Evolutionary conservation across 2,888 invertebrate species (phyloP), one percentile per base, ranked within the genome.

Genomic region (Tinea trinotella): DNA sequence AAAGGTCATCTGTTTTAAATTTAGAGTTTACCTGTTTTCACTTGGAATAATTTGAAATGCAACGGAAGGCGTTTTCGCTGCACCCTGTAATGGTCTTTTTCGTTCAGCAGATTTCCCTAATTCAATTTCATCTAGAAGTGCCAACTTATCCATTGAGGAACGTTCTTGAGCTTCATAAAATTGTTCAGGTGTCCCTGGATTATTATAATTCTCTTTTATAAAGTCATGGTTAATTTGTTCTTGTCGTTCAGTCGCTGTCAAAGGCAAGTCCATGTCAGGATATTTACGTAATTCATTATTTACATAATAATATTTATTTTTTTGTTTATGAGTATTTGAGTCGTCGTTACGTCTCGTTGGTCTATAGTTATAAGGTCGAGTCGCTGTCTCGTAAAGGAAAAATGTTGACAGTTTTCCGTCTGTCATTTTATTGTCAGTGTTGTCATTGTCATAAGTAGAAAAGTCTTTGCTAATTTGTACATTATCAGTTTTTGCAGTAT

Each of bases 11-110:
- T n/a, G n/a, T n/a, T n/a, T n/a, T n/a, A n/a, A n/a, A n/a, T n/a
- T n/a, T n/a, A n/a, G n/a, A 30, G 7, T 30, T 30, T 64, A 86
- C 87, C 73, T 84, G 57, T 80, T 81, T 62, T 87, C 87, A 66
- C 87, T 87, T 1, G 87, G 87, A 58, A 84, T 84, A 30, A 87
- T 71, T 66, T 87, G 76, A 57, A 87, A 87, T 49, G 74, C 72
- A 1, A 87, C 84, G 0, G 83, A 76, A 1, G 83, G 84, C 10
- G 81, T 80, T 58, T 83, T 78, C 0, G 73, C 74, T 20, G 76
- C 59, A 57, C 60, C 71, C 0, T 40, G 46, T 12, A 70, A 57
- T 5, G 74, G 73, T 67, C 60, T 72, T 4, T 64, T 62, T 1
- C 57, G 50, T 22, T 57, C 58, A 0, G 60, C 60, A 44, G 66